These are phyloP conservation scores for Siphlonurus alternatus DNA, from an alignment of 2,888 invertebrate species.

Conservation along the genomic window DNA sequence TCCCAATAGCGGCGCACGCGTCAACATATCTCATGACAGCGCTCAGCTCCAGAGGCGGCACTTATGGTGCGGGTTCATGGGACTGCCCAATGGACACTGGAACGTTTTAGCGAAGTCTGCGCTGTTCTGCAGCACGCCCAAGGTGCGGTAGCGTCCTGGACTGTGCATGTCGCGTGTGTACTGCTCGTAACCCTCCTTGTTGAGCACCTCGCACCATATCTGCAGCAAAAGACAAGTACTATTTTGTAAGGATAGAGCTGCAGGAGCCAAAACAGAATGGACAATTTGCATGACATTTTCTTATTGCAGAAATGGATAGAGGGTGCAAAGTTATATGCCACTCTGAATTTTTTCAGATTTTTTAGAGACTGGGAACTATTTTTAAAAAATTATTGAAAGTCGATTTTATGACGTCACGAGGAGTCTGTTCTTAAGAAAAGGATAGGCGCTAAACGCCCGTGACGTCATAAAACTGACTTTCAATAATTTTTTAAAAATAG, in stretches of 20 bases:
- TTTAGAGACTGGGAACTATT: too few species aligned
- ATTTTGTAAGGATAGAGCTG: not conserved
- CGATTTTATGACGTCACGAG: too few species aligned
- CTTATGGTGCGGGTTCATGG: conserved; percentile 26
- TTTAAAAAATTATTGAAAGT: too few species aligned
- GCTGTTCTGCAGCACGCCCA: conserved; percentile 22
- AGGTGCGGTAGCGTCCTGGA: conserved; percentile 23
- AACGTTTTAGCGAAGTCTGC: conserved; percentile 22
- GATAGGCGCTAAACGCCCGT: too few species aligned
- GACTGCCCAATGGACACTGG: conserved; percentile 22
- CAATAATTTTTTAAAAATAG: too few species aligned
- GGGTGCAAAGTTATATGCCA: too few species aligned
- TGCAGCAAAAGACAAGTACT: conserved; percentile 12
- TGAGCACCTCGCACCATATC: conserved; percentile 26
- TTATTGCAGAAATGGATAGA: too few species aligned
- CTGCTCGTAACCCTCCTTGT: conserved; percentile 23
- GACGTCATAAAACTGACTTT: too few species aligned
- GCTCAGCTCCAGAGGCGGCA: conserved; percentile 22
- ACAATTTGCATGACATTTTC: not conserved
- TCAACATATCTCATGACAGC: not conserved
- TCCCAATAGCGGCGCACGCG: too few species aligned
- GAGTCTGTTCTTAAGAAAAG: too few species aligned
- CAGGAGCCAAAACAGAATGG: too few species aligned
- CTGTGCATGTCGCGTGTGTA: conserved; percentile 24
- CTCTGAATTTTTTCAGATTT: too few species aligned